Base-by-base conservation (phyloP, 2,797 vertebrate species). In the Acanthurus tractus region DNA sequence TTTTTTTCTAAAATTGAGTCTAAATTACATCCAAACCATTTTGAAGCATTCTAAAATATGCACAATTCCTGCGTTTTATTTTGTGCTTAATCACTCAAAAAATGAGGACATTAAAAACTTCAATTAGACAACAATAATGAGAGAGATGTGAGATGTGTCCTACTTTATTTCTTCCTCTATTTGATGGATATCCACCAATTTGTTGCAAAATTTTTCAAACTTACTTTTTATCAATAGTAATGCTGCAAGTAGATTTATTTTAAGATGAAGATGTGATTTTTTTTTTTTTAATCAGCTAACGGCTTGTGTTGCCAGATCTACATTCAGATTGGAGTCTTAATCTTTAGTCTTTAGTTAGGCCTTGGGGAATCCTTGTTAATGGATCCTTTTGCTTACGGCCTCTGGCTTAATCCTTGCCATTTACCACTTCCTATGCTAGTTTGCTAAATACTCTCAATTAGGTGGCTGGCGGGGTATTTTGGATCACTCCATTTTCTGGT, bases 371-470 rank as follows among this genome's bases (percentile, higher is more conserved):
- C 92, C 90, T 90, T 90, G 88, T 85, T 93, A 94, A 95, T 94
- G 88, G 91, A 89, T 89, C 83, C 73, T 88, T 88, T 91, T 91
- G 85, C 84, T 88, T 80, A 75, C 80, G 92, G 93, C 94, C 93
- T 95, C 93, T 95, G 93, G 94, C 93, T 92, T 92, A 93, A 94
- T 94, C 91, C 92, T 90, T 87, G 83, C 89, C 92, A 93, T 94
- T 94, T 94, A 92, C 84, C 75, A 88, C 93, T 93, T 93, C 93
- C 92, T 92, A 61, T 90, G 78, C 88, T 90, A 91, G 89, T 93
- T 95, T 92, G 91, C 83, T 95, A 95, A 95, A 95, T 91, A 92
- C 86, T 93, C 81, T 92, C 92, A 94, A 95, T 95, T 94, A 95
- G 88, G 85, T 92, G 82, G 87, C 93, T 93, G 84, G 81, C 73